Evolutionary conservation across 2,113 vertebrate species (phyloP).

Genomic region (Bujurquina vittata): DNA sequence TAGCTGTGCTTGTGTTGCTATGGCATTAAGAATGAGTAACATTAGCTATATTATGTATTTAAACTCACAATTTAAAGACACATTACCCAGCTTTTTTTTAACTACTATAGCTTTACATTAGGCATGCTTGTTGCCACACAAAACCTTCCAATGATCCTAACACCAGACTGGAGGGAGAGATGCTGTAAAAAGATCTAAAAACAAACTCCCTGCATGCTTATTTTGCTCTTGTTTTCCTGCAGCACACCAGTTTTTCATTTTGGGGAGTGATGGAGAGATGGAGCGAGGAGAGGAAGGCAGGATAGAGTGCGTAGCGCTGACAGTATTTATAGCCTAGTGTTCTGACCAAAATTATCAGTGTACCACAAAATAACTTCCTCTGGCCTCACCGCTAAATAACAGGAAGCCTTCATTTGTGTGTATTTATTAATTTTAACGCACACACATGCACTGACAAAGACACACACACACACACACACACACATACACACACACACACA

Average conservation of each 20-base stretch:
- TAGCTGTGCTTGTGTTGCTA: neutral
- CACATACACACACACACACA: neutral
- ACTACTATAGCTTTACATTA: neutral
- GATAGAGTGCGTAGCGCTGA: conserved; percentile 67
- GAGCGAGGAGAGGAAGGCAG: conserved; percentile 57
- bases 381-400: conserved; percentile 83
- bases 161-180: conserved; percentile 24
- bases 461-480: conserved; percentile 9
- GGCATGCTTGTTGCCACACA: neutral
- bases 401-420: conserved; percentile 84
- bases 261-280: conserved; percentile 51
- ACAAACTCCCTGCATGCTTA: conserved; percentile 64
- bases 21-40: neutral
- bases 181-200: conserved; percentile 66
- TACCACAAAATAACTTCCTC: conserved; percentile 86
- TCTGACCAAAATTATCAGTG: conserved; percentile 85
- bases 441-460: conserved; percentile 8
- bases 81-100: neutral
- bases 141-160: conserved; percentile 33
- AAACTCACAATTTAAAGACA: neutral
- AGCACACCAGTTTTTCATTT: conserved; percentile 72
- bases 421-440: conserved; percentile 83
- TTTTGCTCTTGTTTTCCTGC: conserved; percentile 71
- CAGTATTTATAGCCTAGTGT: conserved; percentile 84
- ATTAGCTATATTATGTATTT: neutral